A percentile compares a stretch with the other conserved stretches of the same genome.
phyloP scores from a whole-genome alignment of 2,888 invertebrate species.

The Campaea margaritaria region DNA sequence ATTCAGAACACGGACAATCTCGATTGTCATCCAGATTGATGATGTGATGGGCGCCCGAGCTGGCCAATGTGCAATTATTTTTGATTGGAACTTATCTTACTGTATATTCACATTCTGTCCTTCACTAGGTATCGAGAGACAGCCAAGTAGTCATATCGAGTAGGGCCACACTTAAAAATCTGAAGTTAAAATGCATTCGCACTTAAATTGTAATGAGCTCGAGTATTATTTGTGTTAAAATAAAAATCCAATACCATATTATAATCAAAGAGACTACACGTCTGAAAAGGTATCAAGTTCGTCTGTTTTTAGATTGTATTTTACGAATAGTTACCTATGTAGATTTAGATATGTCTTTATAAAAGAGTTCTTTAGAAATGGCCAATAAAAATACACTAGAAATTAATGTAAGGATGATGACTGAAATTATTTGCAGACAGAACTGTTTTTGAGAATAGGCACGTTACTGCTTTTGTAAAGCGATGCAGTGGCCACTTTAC shows the following conservation, averaged over 20 bases:
- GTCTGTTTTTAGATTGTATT: no score
- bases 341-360: no score
- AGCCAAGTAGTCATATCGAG: constrained; percentile 51
- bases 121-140: constrained; percentile 48
- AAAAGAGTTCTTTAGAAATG: no score
- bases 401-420: no score
- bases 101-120: constrained; percentile 34
- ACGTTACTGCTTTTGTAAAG: neutral
- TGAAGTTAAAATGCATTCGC: constrained; percentile 56
- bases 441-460: neutral
- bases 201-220: constrained; percentile 60
- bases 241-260: constrained; percentile 1
- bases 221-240: constrained; percentile 50
- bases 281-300: no score
- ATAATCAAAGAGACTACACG: neutral
- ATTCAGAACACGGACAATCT: no score
- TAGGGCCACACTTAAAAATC: constrained; percentile 57
- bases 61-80: no score
- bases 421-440: no score
- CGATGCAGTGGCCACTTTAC: neutral
- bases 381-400: no score
- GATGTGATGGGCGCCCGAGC: no score
- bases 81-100: constrained; percentile 11
- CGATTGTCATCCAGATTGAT: no score
- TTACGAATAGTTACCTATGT: no score